Evolutionary conservation across 1,140 invertebrate genomes (phyloP).

Genomic region (Hyposmocoma kahamanoa): DNA sequence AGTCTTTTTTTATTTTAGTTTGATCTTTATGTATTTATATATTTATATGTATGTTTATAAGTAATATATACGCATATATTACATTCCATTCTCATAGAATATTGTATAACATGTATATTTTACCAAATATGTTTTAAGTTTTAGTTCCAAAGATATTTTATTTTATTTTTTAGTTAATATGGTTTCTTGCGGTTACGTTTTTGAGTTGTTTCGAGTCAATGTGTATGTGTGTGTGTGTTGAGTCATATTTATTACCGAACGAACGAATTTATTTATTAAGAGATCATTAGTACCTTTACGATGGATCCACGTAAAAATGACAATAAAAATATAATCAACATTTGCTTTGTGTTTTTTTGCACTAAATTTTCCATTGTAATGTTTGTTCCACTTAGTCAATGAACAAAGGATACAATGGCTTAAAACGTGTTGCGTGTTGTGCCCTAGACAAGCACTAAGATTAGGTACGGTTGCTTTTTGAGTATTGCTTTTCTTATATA

Average conservation of each 20-base stretch:
- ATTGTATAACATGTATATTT: slow-evolving; percentile 7
- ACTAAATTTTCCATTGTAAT: too few species aligned
- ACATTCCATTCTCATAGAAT: not conserved
- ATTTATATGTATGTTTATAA: not conserved
- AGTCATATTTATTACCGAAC: slow-evolving; percentile 48
- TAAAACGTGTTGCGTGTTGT: too few species aligned
- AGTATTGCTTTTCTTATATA: too few species aligned
- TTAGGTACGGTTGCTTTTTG: too few species aligned
- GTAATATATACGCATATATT: not conserved
- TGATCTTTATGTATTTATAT: not conserved
- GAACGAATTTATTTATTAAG: slow-evolving; percentile 25
- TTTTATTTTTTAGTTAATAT: slow-evolving; percentile 27
- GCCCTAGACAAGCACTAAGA: too few species aligned
- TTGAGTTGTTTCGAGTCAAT: slow-evolving; percentile 14
- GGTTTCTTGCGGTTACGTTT: slow-evolving; percentile 20
- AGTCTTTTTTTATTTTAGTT: not conserved
- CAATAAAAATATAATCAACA: too few species aligned
- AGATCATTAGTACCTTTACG: slow-evolving; percentile 23
- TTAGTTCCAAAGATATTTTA: slow-evolving; percentile 52
- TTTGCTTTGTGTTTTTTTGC: too few species aligned
- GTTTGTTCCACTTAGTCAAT: too few species aligned
- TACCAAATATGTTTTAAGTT: slow-evolving; percentile 50
- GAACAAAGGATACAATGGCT: too few species aligned
- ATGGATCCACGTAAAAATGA: slow-evolving; percentile 38
- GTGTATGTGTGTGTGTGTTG: slow-evolving; percentile 35